Evolutionary conservation across 2,888 invertebrate species (phyloP).

Genomic region (Tiliacea aurago): DNA sequence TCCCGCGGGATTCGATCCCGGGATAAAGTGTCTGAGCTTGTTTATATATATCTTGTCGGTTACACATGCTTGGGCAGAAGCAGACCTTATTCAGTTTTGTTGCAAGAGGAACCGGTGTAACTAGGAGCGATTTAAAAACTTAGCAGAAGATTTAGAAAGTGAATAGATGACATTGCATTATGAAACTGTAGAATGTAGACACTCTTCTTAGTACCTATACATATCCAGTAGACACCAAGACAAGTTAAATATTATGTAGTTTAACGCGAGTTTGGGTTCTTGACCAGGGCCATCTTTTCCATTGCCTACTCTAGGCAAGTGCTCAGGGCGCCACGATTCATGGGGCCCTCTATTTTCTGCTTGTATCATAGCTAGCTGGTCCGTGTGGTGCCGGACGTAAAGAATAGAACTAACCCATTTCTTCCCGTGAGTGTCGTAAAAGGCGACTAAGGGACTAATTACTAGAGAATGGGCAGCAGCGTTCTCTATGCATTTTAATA

Average conservation of each 20-base stretch:
- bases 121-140: background rate
- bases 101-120: background rate
- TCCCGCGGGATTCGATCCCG: constrained; percentile 55
- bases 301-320: too few species aligned
- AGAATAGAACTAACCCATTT: too few species aligned
- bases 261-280: background rate
- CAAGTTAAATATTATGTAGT: background rate
- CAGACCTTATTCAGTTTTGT: constrained; percentile 53
- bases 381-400: too few species aligned
- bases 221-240: too few species aligned
- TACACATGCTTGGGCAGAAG: constrained; percentile 29
- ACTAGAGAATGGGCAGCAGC: too few species aligned
- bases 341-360: too few species aligned
- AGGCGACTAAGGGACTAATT: too few species aligned
- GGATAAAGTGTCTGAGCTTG: constrained; percentile 49
- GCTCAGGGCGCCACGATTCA: too few species aligned
- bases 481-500: too few species aligned
- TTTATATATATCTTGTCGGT: constrained; percentile 61
- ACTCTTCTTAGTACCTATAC: background rate
- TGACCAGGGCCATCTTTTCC: background rate
- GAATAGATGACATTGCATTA: background rate
- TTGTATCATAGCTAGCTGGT: too few species aligned
- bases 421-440: too few species aligned
- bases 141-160: background rate
- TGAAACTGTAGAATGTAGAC: too few species aligned